These are phyloP conservation scores for Ctenodactylus gundi DNA, from an alignment of 2,113 vertebrate species.

Conservation along the genomic window DNA sequence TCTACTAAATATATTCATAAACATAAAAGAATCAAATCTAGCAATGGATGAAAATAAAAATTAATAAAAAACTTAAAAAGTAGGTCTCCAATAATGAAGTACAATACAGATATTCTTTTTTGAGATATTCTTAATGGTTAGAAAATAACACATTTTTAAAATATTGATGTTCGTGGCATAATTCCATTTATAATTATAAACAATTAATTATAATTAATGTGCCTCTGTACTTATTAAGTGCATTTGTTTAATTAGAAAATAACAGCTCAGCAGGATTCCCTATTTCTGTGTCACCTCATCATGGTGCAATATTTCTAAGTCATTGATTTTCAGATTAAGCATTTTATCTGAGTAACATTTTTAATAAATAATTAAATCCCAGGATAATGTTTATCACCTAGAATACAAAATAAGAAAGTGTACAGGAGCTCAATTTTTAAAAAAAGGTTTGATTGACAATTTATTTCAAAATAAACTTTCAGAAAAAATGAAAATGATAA, in stretches of 20 bases:
- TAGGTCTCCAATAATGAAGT: neutral
- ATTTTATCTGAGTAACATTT: neutral
- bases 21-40: neutral
- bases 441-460: neutral
- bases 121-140: neutral
- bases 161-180: neutral
- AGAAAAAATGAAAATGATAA: neutral
- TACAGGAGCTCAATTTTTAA: neutral
- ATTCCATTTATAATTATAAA: neutral
- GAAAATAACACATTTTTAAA: neutral
- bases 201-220: too few relatives aligned
- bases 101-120: neutral
- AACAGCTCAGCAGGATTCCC: neutral
- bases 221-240: neutral
- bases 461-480: slow-evolving; percentile 5
- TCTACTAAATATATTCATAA: neutral
- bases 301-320: neutral
- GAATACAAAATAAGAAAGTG: neutral
- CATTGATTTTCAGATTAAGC: neutral
- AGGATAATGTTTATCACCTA: neutral
- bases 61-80: neutral
- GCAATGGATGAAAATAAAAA: neutral
- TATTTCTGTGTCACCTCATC: neutral
- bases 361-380: neutral
- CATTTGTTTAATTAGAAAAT: neutral